Evolutionary conservation across 2,113 vertebrate species (phyloP).

Genomic region (Hiodon tergisus): DNA sequence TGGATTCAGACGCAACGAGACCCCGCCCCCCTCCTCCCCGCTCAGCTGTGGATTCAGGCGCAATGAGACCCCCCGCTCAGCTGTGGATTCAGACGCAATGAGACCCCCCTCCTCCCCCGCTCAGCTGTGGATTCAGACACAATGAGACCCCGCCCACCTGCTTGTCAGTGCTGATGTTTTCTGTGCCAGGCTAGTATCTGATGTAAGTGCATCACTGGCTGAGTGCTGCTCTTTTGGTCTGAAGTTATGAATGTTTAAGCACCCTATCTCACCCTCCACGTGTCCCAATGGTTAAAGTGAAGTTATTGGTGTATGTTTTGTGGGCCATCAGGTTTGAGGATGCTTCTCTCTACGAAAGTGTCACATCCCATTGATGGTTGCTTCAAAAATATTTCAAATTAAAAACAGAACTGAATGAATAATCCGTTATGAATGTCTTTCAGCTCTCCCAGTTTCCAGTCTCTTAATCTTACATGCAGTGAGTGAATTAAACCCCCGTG

Average conservation of each 20-base stretch:
- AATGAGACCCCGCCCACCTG: slow-evolving; percentile 32
- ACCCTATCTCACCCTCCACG: slow-evolving; percentile 12
- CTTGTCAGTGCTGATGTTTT: slow-evolving; percentile 58
- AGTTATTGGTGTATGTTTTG: slow-evolving; percentile 57
- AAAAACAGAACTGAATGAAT: slow-evolving; percentile 38
- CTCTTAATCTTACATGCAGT: too few species aligned
- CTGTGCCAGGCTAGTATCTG: slow-evolving; percentile 63
- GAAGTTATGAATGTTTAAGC: slow-evolving; percentile 43
- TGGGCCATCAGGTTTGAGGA: slow-evolving; percentile 56
- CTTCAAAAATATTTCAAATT: slow-evolving; percentile 46
- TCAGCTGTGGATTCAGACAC: slow-evolving; percentile 5
- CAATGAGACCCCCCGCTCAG: slow-evolving; percentile 25
- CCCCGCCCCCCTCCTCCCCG: background rate
- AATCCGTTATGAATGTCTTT: background rate
- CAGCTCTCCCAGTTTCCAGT: too few species aligned
- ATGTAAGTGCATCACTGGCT: slow-evolving; percentile 54
- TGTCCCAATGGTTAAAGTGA: slow-evolving; percentile 52
- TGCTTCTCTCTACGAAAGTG: slow-evolving; percentile 56
- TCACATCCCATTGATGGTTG: slow-evolving; percentile 51
- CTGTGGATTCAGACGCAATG: slow-evolving; percentile 10
- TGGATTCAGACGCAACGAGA: too few species aligned
- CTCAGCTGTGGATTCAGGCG: slow-evolving; percentile 2
- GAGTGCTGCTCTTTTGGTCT: slow-evolving; percentile 44
- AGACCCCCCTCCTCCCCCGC: background rate
- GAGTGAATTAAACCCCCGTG: too few species aligned